Evolutionary conservation across 2,113 vertebrate species (phyloP).

Genomic region (Electrona antarctica): DNA sequence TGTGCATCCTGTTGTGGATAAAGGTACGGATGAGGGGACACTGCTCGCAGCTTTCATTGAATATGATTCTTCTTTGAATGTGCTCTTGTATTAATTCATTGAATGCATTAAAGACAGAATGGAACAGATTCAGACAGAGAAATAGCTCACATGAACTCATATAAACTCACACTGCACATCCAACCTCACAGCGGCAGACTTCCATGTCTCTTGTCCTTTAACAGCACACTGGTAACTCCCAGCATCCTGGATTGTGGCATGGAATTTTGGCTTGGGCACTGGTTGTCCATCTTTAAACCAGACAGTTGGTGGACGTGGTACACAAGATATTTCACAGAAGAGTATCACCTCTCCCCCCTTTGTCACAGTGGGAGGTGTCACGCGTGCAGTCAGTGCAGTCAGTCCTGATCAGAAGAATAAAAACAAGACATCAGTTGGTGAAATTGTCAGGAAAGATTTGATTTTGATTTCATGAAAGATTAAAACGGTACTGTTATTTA

Average conservation of each 20-base stretch:
- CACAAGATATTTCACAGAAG: slow-evolving; percentile 22
- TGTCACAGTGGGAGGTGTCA: slow-evolving; percentile 37
- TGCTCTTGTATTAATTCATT: too few relatives aligned
- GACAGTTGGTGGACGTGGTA: background rate
- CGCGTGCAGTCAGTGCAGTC: slow-evolving; percentile 16
- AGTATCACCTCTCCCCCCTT: slow-evolving; percentile 42
- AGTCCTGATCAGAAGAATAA: slow-evolving; percentile 39
- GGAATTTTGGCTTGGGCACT: background rate
- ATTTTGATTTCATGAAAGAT: background rate
- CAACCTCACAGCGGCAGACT: slow-evolving; percentile 42
- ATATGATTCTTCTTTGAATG: too few relatives aligned
- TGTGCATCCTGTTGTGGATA: too few relatives aligned
- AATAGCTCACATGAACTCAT: too few relatives aligned
- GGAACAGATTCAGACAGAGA: too few relatives aligned
- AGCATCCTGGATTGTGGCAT: slow-evolving; percentile 44
- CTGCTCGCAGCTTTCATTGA: too few relatives aligned
- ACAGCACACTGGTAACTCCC: slow-evolving; percentile 57
- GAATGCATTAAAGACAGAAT: too few relatives aligned
- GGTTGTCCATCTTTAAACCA: slow-evolving; percentile 53
- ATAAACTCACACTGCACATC: slow-evolving; percentile 60
- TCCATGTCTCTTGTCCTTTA: background rate
- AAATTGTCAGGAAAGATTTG: background rate
- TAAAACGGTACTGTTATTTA: slow-evolving; percentile 3
- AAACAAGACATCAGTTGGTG: background rate
- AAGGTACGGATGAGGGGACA: too few relatives aligned